Conservation (phyloP, 2,888 invertebrate genomes). For the Callimorpha dominula region DNA sequence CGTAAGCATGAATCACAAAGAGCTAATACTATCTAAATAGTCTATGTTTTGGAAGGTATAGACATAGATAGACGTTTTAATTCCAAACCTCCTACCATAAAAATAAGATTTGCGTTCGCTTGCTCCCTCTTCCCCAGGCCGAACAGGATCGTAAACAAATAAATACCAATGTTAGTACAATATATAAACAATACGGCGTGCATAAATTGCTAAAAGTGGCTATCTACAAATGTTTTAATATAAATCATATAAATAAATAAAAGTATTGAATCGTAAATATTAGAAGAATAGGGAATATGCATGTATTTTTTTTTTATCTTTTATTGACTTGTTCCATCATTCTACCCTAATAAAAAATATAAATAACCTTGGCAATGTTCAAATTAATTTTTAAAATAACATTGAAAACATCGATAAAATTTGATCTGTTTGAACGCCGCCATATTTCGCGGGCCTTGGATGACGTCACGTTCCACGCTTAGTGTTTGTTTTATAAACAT, state of each 20-base stretch:
- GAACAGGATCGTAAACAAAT: conserved; percentile 81
- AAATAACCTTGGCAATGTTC: too few species aligned
- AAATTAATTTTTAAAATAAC: too few species aligned
- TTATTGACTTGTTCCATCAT: too few species aligned
- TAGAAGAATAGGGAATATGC: too few species aligned
- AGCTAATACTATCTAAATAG: conserved; percentile 56
- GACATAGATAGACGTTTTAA: conserved; percentile 63
- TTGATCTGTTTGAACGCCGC: too few species aligned
- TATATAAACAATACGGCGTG: conserved; percentile 45
- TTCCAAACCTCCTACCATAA: conserved; percentile 84
- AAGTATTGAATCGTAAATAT: background rate
- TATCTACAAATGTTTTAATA: conserved; percentile 20
- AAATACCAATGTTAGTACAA: conserved; percentile 76
- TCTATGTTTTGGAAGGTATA: conserved; percentile 56
- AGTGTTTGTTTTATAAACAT: too few species aligned
- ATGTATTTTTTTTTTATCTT: too few species aligned
- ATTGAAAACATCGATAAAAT: too few species aligned
- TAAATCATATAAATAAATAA: conserved; percentile 4
- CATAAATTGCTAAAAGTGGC: conserved; percentile 29
- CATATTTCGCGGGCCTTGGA: too few species aligned
- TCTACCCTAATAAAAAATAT: too few species aligned
- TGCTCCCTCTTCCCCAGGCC: conserved; percentile 82
- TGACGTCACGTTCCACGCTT: too few species aligned
- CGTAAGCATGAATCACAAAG: conserved; percentile 48
- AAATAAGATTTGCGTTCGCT: conserved; percentile 78